These are phyloP conservation scores for Dicranocentrus wangi DNA, from an alignment of 2,888 invertebrate species.

Conservation along the genomic window DNA sequence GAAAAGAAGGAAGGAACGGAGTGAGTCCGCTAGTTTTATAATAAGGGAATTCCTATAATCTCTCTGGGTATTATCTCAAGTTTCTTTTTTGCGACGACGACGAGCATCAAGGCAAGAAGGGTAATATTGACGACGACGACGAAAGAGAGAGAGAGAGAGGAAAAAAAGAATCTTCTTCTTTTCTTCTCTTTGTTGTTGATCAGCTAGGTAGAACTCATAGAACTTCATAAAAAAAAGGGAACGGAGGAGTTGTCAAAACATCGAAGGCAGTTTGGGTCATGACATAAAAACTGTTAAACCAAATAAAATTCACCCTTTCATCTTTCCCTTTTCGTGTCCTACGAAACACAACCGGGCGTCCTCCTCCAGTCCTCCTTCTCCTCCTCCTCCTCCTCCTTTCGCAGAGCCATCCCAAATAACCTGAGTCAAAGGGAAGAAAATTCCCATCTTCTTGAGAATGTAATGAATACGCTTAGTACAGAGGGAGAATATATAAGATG, in stretches of 20 bases:
- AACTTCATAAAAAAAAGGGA: slow-evolving; percentile 12
- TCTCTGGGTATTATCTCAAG: too few species aligned
- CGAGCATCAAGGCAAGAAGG: too few species aligned
- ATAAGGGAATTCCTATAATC: not conserved
- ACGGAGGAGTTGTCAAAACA: slow-evolving; percentile 41
- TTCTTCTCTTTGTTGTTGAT: slow-evolving; percentile 40
- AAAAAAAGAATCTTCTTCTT: slow-evolving; percentile 44
- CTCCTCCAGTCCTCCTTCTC: too few species aligned
- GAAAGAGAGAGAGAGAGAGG: not conserved
- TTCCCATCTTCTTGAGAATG: too few species aligned
- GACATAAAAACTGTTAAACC: slow-evolving; percentile 41
- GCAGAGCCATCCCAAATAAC: too few species aligned
- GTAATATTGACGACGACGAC: too few species aligned
- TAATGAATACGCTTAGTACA: too few species aligned
- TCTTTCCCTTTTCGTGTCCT: not conserved
- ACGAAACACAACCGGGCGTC: too few species aligned
- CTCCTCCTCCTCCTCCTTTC: too few species aligned
- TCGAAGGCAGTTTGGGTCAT: slow-evolving; percentile 44
- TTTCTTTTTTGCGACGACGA: too few species aligned
- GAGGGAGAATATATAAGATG: too few species aligned
- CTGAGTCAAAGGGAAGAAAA: too few species aligned
- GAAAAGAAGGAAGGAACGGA: not conserved
- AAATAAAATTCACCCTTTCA: slow-evolving; percentile 35
- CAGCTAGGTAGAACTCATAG: slow-evolving; percentile 5
- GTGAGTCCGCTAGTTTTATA: not conserved